These are phyloP conservation scores for Morphnarchus princeps DNA, from an alignment of 2,113 vertebrate genomes.

Conservation along the genomic window DNA sequence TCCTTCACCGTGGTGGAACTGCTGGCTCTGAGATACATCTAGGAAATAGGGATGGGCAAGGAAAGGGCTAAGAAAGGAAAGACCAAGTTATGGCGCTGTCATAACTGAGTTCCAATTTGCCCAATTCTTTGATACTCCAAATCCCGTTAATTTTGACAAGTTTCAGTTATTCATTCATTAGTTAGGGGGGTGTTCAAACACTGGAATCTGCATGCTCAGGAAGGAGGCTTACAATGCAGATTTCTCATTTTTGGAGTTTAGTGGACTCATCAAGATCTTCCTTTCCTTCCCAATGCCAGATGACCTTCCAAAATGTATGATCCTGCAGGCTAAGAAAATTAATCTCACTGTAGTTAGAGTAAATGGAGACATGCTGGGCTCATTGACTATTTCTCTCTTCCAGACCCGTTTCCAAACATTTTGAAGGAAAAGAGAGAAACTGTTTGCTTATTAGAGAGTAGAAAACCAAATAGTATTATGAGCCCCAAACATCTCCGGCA, in stretches of 20 bases:
- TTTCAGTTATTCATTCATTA: neutral
- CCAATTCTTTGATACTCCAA: neutral
- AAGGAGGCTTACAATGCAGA: neutral
- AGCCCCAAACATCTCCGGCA: neutral
- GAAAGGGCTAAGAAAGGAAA: neutral
- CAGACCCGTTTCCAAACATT: neutral
- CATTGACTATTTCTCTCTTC: neutral
- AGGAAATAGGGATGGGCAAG: neutral
- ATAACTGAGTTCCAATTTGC: neutral
- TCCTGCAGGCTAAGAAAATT: neutral
- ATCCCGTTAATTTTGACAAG: neutral
- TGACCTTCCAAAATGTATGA: neutral
- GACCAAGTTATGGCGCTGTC: neutral
- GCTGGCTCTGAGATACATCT: neutral
- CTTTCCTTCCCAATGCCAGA: neutral
- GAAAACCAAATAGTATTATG: neutral
- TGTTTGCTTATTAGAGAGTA: neutral
- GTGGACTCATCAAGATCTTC: neutral
- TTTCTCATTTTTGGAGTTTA: neutral
- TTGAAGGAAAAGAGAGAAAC: neutral
- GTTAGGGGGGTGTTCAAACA: neutral
- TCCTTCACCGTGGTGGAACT: neutral
- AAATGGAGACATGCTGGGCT: neutral
- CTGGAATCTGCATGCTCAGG: neutral
- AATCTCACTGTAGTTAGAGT: neutral